A percentile compares a stretch with the other conserved stretches of the same genome.
Conservation (phyloP, 64 coral and sea anemone genomes). For the Montipora sp. region DNA sequence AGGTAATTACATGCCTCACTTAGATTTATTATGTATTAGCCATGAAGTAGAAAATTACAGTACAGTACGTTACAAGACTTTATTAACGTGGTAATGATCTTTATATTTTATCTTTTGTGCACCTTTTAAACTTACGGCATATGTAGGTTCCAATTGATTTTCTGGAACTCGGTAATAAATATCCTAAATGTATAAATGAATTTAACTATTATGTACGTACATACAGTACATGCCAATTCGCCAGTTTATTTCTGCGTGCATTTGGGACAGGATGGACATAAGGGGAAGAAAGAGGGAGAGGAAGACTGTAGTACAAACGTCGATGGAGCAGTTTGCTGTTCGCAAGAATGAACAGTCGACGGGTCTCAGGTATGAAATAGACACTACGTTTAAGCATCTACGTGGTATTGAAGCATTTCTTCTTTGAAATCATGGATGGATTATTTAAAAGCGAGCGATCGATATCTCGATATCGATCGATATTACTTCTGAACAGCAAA, state of each 20-base stretch:
- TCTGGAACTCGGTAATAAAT: neutral
- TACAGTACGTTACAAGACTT: neutral
- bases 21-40: neutral
- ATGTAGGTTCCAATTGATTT: neutral
- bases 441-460: neutral
- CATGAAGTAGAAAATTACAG: neutral
- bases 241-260: neutral
- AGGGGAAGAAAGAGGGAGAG: neutral
- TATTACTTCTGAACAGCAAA: too few relatives aligned
- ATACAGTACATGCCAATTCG: neutral
- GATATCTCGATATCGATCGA: too few relatives aligned
- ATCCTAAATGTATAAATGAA: neutral
- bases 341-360: neutral
- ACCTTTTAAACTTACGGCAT: neutral
- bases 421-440: neutral
- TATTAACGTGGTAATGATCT: neutral
- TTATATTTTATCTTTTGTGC: neutral
- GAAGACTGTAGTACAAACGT: neutral
- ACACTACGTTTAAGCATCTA: neutral
- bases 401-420: neutral
- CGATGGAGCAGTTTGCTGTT: neutral
- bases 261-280: neutral
- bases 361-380: neutral
- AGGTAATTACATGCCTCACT: neutral
- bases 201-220: constrained; percentile 8